phyloP scores from a whole-genome alignment of 2,797 vertebrate genomes.

The Gallinago stenura region DNA sequence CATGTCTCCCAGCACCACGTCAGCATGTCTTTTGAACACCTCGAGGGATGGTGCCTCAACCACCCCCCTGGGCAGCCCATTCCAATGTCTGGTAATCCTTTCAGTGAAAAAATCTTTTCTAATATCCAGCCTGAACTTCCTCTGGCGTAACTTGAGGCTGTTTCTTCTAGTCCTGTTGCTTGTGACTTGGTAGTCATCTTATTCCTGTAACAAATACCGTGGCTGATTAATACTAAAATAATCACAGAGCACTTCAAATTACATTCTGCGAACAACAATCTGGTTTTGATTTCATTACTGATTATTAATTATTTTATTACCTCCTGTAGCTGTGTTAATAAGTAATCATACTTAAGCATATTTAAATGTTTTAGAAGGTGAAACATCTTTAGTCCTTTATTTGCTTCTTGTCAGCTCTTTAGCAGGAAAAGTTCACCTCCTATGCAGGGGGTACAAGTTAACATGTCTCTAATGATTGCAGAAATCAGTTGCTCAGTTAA shows the following conservation, averaged over 20 bases:
- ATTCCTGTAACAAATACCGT: not conserved
- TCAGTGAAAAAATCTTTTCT: too few species aligned
- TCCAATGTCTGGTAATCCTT: too few species aligned
- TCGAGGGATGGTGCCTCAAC: too few species aligned
- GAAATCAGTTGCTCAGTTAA: not conserved
- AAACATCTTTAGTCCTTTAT: not conserved
- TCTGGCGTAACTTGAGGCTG: too few species aligned
- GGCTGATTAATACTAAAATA: constrained; percentile 8
- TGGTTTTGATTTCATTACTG: not conserved
- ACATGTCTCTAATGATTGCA: not conserved
- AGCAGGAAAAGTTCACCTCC: not conserved
- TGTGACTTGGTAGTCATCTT: not conserved
- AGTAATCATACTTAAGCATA: constrained; percentile 3
- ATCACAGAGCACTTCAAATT: not conserved
- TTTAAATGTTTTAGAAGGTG: constrained; percentile 16
- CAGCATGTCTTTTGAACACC: too few species aligned
- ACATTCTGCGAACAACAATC: not conserved
- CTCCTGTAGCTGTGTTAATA: constrained; percentile 16
- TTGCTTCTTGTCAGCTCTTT: not conserved
- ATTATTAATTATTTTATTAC: constrained; percentile 56
- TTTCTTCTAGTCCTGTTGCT: too few species aligned
- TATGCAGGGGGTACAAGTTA: not conserved
- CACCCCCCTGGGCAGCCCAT: too few species aligned
- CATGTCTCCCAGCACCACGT: too few species aligned
- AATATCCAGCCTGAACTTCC: too few species aligned